Evolutionary conservation across 2,113 vertebrate species (phyloP).

Genomic region (Melanocharis versteri): DNA sequence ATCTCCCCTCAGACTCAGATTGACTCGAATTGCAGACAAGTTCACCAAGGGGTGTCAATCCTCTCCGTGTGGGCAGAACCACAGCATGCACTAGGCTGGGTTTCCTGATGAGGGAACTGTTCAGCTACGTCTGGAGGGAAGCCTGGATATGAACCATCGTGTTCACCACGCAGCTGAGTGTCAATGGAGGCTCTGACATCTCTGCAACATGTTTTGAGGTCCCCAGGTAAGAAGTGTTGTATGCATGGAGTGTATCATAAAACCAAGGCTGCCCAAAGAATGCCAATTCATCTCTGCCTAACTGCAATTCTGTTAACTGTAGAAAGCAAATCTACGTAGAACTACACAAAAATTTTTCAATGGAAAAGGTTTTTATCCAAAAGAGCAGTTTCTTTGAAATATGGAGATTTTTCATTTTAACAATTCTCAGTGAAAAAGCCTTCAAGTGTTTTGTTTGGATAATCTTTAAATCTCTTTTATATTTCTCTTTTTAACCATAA

Average conservation of each 20-base stretch:
- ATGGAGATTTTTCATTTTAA: neutral
- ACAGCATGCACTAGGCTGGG: neutral
- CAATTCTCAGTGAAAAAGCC: neutral
- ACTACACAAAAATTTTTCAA: neutral
- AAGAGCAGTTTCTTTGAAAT: neutral
- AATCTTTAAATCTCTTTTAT: constrained; percentile 17
- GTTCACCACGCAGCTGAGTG: neutral
- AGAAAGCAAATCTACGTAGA: neutral
- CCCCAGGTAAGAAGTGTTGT: neutral
- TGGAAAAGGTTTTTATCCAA: neutral
- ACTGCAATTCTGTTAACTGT: neutral
- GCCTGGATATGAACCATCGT: neutral
- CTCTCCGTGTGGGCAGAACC: neutral
- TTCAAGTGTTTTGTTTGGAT: neutral
- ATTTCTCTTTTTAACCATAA: neutral
- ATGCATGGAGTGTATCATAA: neutral
- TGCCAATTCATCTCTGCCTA: neutral
- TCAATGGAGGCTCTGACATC: neutral
- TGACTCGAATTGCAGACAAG: neutral
- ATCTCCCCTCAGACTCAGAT: neutral
- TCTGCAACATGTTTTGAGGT: neutral
- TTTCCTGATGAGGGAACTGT: neutral
- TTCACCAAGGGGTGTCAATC: neutral
- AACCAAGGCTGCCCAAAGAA: neutral
- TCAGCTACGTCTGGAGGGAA: neutral